Conservation (phyloP, 2,888 invertebrate species). For the Eutolmus rufibarbis region DNA sequence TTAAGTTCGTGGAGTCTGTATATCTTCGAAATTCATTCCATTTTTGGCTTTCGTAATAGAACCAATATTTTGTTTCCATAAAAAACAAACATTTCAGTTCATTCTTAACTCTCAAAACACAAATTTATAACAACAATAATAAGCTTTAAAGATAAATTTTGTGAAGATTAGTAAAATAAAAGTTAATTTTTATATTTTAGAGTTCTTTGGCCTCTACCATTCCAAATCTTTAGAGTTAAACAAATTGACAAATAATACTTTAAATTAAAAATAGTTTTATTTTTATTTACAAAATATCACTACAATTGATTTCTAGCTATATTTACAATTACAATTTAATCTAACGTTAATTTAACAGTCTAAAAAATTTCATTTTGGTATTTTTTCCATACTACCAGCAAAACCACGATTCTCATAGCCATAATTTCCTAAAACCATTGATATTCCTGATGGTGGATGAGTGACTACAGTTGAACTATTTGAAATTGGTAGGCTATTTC, state of each 20-base stretch:
- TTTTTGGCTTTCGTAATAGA: no score
- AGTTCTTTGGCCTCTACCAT: no score
- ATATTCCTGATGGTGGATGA: slow-evolving; percentile 58
- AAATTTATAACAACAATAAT: no score
- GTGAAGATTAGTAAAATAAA: no score
- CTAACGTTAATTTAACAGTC: background rate
- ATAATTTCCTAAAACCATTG: slow-evolving; percentile 60
- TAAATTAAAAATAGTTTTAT: background rate
- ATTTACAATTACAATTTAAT: background rate
- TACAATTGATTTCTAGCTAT: background rate
- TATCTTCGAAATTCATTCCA: no score
- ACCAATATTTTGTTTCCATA: no score
- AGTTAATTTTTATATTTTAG: no score
- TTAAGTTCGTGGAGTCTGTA: no score
- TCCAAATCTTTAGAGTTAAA: background rate
- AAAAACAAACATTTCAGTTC: no score
- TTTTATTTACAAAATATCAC: background rate
- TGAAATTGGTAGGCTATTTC: slow-evolving; percentile 55
- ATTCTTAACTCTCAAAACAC: no score
- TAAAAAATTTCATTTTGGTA: slow-evolving; percentile 17
- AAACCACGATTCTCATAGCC: slow-evolving; percentile 59
- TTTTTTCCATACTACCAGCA: slow-evolving; percentile 45
- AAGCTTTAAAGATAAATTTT: no score
- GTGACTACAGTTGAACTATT: slow-evolving; percentile 32
- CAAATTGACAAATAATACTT: background rate